phyloP scores from a whole-genome alignment of 1,140 invertebrate species.

The Patella vulgata region DNA sequence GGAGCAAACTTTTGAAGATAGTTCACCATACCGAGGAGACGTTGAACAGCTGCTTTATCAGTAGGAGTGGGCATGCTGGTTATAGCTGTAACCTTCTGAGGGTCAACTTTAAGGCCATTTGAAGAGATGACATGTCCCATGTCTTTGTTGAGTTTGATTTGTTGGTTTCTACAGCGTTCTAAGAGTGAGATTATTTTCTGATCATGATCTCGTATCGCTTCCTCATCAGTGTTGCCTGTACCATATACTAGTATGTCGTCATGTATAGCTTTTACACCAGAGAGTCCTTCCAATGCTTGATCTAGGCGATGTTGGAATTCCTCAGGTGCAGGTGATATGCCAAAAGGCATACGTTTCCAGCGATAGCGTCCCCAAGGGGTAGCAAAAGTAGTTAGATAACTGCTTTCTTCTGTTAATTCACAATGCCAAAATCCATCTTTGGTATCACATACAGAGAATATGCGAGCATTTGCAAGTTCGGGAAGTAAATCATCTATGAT shows the following conservation, averaged over 20 bases:
- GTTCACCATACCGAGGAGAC: conserved; percentile 41
- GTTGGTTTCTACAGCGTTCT: conserved; percentile 23
- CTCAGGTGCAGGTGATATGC: conserved; percentile 35
- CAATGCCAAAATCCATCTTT: conserved; percentile 58
- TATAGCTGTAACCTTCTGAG: conserved; percentile 61
- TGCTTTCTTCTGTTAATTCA: conserved; percentile 39
- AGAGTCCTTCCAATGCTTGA: conserved; percentile 50
- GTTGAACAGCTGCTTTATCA: conserved; percentile 27
- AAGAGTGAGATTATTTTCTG: conserved; percentile 12
- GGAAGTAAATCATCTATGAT: conserved; percentile 30
- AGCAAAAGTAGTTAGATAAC: conserved; percentile 45
- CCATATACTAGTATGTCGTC: conserved; percentile 62
- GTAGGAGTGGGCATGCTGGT: conserved; percentile 28
- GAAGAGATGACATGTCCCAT: conserved; percentile 50
- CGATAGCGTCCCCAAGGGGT: conserved; percentile 44
- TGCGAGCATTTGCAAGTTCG: conserved; percentile 18
- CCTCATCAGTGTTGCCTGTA: conserved; percentile 40
- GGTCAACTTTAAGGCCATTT: conserved; percentile 61
- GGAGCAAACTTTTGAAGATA: conserved; percentile 38
- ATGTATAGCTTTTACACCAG: conserved; percentile 52
- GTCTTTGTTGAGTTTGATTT: conserved; percentile 62
- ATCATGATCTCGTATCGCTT: conserved; percentile 30
- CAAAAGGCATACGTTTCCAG: conserved; percentile 28
- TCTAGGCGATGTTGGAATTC: conserved; percentile 53
- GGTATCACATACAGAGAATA: conserved; percentile 37